A percentile compares a stretch with the other conserved stretches of the same genome.
These are phyloP conservation scores for Scaptomyza hsui DNA, from an alignment of 1,140 invertebrate genomes.

Conservation along the genomic window DNA sequence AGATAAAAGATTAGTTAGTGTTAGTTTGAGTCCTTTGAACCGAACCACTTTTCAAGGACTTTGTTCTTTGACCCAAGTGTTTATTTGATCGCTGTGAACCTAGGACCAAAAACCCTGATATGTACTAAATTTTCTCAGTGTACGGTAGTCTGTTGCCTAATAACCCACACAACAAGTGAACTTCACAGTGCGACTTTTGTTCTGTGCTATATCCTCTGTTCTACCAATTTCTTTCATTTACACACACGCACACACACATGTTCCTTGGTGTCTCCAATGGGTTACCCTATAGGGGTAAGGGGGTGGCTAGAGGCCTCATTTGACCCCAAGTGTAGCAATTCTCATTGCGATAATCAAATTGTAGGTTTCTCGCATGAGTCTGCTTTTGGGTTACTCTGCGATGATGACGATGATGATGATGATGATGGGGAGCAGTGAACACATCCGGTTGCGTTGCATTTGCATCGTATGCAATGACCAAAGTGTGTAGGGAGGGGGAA, in stretches of 20 bases:
- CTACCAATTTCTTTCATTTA: neutral
- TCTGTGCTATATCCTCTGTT: neutral
- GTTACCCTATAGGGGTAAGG: neutral
- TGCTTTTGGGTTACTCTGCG: constrained; percentile 13
- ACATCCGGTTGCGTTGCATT: constrained; percentile 22
- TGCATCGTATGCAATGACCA: constrained; percentile 15
- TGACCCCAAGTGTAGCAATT: constrained; percentile 67
- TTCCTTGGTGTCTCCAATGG: constrained; percentile 3
- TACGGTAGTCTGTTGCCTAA: neutral
- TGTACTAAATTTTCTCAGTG: neutral
- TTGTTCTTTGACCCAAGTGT: no score
- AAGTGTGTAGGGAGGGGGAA: neutral
- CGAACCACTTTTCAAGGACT: no score
- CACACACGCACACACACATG: constrained; percentile 5
- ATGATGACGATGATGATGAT: neutral
- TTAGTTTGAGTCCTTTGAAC: no score
- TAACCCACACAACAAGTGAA: constrained; percentile 32
- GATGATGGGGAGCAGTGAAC: constrained; percentile 3
- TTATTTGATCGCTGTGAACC: no score
- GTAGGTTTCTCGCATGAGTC: constrained; percentile 64
- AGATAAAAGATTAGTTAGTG: no score
- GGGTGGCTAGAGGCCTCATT: neutral
- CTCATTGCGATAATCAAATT: constrained; percentile 83
- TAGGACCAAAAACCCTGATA: no score
- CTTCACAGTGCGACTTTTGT: constrained; percentile 24